Evolutionary conservation across 2,888 invertebrate species (phyloP).

Genomic region (Eupeodes luniger): DNA sequence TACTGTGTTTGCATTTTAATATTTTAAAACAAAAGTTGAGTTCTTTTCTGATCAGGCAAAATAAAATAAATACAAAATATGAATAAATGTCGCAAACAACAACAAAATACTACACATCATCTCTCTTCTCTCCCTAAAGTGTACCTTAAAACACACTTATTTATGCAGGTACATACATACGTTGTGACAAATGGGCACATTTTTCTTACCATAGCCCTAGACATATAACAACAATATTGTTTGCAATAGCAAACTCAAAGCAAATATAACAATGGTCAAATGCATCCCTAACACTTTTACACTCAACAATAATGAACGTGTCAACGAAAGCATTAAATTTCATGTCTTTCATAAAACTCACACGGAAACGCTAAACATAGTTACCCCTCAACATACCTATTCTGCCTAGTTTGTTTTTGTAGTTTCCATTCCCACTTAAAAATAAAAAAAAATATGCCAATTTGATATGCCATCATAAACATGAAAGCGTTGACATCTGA

Average conservation of each 20-base stretch:
- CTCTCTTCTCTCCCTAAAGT: too few relatives aligned
- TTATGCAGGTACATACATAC: too few relatives aligned
- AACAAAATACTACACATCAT: too few relatives aligned
- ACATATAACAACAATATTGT: not conserved
- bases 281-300: constrained; percentile 1
- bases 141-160: too few relatives aligned
- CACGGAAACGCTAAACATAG: not conserved
- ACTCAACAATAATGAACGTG: constrained; percentile 14
- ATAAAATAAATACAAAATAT: too few relatives aligned
- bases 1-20: too few relatives aligned
- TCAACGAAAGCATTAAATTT: constrained; percentile 29
- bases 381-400: not conserved
- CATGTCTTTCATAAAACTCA: constrained; percentile 20
- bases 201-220: not conserved
- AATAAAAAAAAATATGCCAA: constrained; percentile 42
- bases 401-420: not conserved
- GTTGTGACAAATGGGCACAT: not conserved
- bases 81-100: too few relatives aligned
- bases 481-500: constrained; percentile 39
- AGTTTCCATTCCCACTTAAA: constrained; percentile 25
- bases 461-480: constrained; percentile 55
- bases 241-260: not conserved
- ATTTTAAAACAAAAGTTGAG: too few relatives aligned
- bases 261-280: constrained; percentile 5
- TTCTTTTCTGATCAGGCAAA: too few relatives aligned